These are phyloP conservation scores for Mastigias papua DNA, from an alignment of 30 jellyfish, hydroid and myxozoan genomes.

Conservation along the genomic window DNA sequence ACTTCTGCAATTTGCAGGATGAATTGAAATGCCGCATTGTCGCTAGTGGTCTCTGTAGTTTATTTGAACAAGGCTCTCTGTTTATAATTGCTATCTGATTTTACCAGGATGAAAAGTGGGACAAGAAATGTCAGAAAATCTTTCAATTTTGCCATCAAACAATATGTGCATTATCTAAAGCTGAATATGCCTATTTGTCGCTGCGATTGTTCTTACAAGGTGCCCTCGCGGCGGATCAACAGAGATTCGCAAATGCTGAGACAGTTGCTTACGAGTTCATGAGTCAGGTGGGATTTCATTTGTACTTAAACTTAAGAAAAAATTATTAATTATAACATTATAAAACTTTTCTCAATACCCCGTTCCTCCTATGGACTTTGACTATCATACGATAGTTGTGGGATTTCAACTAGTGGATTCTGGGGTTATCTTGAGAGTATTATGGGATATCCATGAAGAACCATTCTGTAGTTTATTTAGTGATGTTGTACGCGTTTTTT, in stretches of 20 bases:
- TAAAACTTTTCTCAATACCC: too few relatives aligned
- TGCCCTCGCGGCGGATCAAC: constrained; percentile 99
- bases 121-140: constrained; percentile 96
- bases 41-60: background rate
- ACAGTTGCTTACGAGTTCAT: constrained; percentile 98
- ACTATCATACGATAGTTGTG: too few relatives aligned
- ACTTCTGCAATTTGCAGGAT: too few relatives aligned
- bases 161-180: constrained; percentile 97
- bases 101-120: constrained; percentile 98
- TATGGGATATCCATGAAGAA: too few relatives aligned
- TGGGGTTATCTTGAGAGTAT: too few relatives aligned
- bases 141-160: constrained; percentile 99
- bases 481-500: too few relatives aligned
- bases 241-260: constrained; percentile 95
- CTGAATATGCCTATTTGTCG: constrained; percentile 96
- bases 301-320: too few relatives aligned
- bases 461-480: too few relatives aligned
- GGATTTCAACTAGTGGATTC: too few relatives aligned
- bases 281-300: constrained; percentile 91
- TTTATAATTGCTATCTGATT: background rate
- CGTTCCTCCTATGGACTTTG: too few relatives aligned
- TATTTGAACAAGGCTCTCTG: background rate
- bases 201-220: constrained; percentile 96
- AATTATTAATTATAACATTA: too few relatives aligned
- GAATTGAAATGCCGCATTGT: background rate